Evolutionary conservation across 2,113 vertebrate species (phyloP).

Genomic region (Myrmecobius fasciatus): DNA sequence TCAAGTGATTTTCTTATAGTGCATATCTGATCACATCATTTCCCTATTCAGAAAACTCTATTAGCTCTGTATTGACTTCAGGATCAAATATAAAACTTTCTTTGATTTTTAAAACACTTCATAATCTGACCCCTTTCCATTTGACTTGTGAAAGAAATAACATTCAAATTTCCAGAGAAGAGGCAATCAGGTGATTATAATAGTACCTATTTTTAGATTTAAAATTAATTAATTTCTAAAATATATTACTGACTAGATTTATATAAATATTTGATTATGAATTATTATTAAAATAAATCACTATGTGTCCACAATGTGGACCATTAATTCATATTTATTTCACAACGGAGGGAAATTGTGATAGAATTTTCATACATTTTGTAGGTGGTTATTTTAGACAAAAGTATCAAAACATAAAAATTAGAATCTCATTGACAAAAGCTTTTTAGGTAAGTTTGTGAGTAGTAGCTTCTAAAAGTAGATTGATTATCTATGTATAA

Average conservation of each 20-base stretch:
- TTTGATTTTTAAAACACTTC: neutral
- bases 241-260: neutral
- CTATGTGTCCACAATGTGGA: neutral
- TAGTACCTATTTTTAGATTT: neutral
- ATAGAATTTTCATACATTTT: neutral
- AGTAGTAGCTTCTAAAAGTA: neutral
- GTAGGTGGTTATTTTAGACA: neutral
- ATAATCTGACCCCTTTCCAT: neutral
- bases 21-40: neutral
- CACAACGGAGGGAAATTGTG: neutral
- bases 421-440: neutral
- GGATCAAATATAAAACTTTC: neutral
- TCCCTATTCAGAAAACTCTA: neutral
- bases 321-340: neutral
- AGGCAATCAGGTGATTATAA: neutral
- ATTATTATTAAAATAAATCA: neutral
- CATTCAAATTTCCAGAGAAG: neutral
- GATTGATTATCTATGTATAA: neutral
- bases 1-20: neutral
- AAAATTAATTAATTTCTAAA: neutral
- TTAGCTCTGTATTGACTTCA: neutral
- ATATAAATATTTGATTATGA: neutral
- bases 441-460: neutral
- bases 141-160: neutral
- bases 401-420: neutral